These are phyloP conservation scores for Clarias magur DNA, from an alignment of 2,113 vertebrate species.

Conservation along the genomic window DNA sequence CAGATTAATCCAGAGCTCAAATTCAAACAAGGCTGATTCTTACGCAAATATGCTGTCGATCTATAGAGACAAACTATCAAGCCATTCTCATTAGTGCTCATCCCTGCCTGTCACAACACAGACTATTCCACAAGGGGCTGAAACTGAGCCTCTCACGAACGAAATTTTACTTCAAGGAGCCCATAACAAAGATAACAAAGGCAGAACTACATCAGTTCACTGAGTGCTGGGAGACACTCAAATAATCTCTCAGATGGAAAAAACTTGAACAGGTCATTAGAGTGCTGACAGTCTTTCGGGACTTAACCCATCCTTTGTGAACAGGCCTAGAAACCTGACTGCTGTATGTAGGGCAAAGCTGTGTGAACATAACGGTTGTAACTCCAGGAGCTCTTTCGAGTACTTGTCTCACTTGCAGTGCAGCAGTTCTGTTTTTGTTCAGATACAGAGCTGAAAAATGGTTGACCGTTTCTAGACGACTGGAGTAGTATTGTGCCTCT, in stretches of 20 bases:
- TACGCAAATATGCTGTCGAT: conserved; percentile 67
- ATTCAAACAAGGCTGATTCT: conserved; percentile 68
- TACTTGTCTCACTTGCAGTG: neutral
- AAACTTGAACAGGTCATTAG: conserved; percentile 40
- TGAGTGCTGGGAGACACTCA: conserved; percentile 5
- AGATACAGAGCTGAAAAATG: neutral
- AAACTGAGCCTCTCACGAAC: conserved; percentile 5
- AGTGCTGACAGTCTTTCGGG: conserved; percentile 41
- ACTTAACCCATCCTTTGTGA: conserved; percentile 32
- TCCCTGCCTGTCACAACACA: conserved; percentile 33
- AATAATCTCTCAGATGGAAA: conserved; percentile 35
- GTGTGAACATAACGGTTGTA: conserved; percentile 4
- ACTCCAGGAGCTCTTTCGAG: conserved; percentile 20
- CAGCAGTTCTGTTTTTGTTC: conserved; percentile 1
- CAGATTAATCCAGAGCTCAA: conserved; percentile 70
- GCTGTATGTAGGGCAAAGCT: conserved; percentile 37
- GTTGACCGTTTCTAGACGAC: conserved; percentile 50
- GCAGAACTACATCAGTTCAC: neutral
- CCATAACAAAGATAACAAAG: conserved; percentile 32
- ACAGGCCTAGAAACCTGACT: conserved; percentile 39
- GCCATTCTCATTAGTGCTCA: conserved; percentile 66
- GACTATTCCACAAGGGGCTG: conserved; percentile 33
- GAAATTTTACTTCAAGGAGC: conserved; percentile 23
- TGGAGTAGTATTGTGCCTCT: conserved; percentile 31
- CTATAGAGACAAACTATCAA: conserved; percentile 64